Percentiles rank a stretch among this genome's conserved stretches.
phyloP scores from a whole-genome alignment of 2,113 vertebrate genomes.

The Mellivora capensis region DNA sequence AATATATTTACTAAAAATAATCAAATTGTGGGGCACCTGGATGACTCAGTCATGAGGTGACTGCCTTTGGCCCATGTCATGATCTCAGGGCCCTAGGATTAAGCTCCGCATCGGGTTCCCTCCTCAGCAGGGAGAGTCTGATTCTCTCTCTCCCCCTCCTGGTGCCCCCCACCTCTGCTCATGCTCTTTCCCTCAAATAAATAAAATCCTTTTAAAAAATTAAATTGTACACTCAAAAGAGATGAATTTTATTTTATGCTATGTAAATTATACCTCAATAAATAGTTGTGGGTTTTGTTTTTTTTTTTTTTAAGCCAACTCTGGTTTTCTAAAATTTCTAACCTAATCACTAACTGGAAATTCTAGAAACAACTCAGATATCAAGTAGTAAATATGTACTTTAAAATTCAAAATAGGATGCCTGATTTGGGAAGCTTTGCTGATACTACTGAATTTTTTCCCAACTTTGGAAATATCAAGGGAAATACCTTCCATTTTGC shows the following conservation, averaged over 20 bases:
- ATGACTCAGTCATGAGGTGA: not conserved
- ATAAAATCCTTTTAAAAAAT: not conserved
- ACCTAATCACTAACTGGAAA: not conserved
- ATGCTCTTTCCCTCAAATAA: too few species aligned
- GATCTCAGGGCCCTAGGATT: not conserved
- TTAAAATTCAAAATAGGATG: not conserved
- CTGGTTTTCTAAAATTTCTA: conserved; percentile 28
- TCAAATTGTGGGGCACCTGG: not conserved
- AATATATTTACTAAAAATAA: not conserved
- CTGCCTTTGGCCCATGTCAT: not conserved
- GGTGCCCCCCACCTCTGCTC: too few species aligned
- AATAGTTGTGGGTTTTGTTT: not conserved
- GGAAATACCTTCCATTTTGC: not conserved
- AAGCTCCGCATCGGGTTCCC: not conserved
- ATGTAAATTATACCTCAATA: not conserved
- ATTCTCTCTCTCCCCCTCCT: not conserved
- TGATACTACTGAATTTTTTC: not conserved
- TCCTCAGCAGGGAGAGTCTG: too few species aligned
- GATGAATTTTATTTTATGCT: not conserved
- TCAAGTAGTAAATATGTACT: not conserved
- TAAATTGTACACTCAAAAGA: not conserved
- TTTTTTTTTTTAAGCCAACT: not conserved
- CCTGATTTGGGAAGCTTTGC: not conserved
- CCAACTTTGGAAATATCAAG: not conserved
- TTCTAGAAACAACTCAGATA: not conserved